These are phyloP conservation scores for Henicopernis longicauda DNA, from an alignment of 2,113 vertebrate genomes.

Conservation along the genomic window DNA sequence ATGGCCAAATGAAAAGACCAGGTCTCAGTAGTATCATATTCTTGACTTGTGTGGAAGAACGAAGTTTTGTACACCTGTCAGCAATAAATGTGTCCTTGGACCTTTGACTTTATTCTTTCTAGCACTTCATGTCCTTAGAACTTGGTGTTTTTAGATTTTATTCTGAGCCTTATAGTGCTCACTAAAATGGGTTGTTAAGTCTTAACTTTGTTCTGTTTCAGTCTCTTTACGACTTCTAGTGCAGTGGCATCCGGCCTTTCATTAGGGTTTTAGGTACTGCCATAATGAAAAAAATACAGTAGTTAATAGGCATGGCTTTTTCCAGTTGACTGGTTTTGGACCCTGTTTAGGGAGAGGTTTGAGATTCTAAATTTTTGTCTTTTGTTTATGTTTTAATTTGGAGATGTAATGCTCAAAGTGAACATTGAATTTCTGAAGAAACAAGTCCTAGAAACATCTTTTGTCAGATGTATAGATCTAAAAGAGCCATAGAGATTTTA, in stretches of 20 bases:
- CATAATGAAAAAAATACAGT: neutral
- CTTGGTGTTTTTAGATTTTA: neutral
- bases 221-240: neutral
- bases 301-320: neutral
- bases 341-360: neutral
- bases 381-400: neutral
- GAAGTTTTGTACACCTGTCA: neutral
- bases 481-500: neutral
- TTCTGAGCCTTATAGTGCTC: neutral
- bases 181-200: conserved; percentile 9
- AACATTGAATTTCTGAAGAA: neutral
- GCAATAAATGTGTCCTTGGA: conserved; percentile 7
- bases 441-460: neutral
- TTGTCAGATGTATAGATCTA: neutral
- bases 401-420: neutral
- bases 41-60: neutral
- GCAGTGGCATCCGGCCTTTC: neutral
- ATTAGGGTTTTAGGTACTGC: neutral
- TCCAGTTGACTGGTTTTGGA: neutral
- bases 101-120: neutral
- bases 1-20: neutral
- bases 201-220: neutral
- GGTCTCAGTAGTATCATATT: neutral
- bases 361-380: neutral
- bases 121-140: neutral